A percentile compares a stretch with the other conserved stretches of the same genome.
Conservation (phyloP, 1,140 invertebrate species). For the Littorina saxatilis region DNA sequence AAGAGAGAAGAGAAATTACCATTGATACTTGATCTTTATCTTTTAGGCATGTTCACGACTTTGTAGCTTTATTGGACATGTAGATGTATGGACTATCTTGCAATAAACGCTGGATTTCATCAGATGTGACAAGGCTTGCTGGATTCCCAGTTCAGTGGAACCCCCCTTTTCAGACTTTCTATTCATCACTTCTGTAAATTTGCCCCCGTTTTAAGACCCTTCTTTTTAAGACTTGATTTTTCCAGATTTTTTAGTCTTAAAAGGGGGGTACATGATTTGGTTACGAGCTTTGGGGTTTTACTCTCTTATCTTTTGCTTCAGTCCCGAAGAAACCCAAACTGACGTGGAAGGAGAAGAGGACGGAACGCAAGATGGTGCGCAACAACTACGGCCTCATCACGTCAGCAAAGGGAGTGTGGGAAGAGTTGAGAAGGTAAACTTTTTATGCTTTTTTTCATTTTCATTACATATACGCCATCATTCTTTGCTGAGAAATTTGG, state of each 20-base stretch:
- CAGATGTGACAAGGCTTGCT: neutral
- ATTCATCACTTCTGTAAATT: neutral
- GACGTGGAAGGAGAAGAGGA: constrained; percentile 69
- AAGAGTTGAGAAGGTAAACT: constrained; percentile 79
- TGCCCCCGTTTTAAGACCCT: too few species aligned
- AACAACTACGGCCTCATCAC: constrained; percentile 80
- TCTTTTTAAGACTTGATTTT: too few species aligned
- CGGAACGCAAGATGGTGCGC: constrained; percentile 67
- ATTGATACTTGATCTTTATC: too few species aligned
- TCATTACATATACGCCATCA: too few species aligned
- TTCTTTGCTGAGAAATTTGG: too few species aligned
- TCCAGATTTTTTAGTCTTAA: too few species aligned
- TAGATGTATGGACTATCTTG: too few species aligned
- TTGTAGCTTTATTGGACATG: too few species aligned
- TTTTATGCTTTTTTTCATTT: too few species aligned
- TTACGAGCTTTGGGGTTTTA: neutral
- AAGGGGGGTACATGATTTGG: neutral
- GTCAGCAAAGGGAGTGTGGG: constrained; percentile 86
- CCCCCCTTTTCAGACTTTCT: neutral
- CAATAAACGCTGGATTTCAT: neutral
- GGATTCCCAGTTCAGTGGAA: neutral
- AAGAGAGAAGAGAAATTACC: too few species aligned
- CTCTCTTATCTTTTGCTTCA: constrained; percentile 41
- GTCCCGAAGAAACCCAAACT: constrained; percentile 67
- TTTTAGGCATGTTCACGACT: too few species aligned